phyloP scores from a whole-genome alignment of 2,888 invertebrate genomes.

The Drosophila tanythrix region DNA sequence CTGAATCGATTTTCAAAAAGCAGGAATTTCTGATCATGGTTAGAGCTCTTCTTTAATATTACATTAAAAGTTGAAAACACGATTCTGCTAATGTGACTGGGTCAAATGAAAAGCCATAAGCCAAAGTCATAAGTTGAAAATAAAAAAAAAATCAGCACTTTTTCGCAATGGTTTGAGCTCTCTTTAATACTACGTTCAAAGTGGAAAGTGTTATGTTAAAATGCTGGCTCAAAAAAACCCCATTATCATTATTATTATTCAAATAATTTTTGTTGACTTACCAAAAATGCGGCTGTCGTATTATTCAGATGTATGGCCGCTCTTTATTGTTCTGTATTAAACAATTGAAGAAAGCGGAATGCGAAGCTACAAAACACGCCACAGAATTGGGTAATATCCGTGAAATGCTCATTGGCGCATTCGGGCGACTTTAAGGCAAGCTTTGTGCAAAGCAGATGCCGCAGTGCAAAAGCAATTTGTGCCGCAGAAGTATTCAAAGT shows the following conservation, averaged over 20 bases:
- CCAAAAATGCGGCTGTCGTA: background rate
- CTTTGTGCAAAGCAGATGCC: constrained; percentile 43
- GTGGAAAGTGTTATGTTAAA: background rate
- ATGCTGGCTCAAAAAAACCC: background rate
- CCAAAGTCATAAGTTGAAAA: too few relatives aligned
- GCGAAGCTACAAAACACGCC: background rate
- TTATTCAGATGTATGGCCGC: background rate
- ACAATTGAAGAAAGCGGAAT: background rate
- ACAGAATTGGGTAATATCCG: background rate
- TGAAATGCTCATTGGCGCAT: constrained; percentile 9
- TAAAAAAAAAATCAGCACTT: background rate
- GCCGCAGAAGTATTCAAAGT: constrained; percentile 56
- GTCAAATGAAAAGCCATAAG: background rate
- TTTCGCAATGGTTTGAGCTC: background rate
- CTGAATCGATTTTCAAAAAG: background rate
- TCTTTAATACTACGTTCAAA: background rate
- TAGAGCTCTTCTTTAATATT: background rate
- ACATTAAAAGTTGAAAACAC: background rate
- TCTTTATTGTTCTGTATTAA: background rate
- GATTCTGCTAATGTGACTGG: too few relatives aligned
- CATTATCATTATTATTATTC: background rate
- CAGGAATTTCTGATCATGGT: background rate
- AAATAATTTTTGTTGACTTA: background rate
- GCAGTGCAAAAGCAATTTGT: constrained; percentile 56
- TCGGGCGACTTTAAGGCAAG: constrained; percentile 24